Conservation (phyloP, 2,888 invertebrate genomes). For the Phaonia tiefii region DNA sequence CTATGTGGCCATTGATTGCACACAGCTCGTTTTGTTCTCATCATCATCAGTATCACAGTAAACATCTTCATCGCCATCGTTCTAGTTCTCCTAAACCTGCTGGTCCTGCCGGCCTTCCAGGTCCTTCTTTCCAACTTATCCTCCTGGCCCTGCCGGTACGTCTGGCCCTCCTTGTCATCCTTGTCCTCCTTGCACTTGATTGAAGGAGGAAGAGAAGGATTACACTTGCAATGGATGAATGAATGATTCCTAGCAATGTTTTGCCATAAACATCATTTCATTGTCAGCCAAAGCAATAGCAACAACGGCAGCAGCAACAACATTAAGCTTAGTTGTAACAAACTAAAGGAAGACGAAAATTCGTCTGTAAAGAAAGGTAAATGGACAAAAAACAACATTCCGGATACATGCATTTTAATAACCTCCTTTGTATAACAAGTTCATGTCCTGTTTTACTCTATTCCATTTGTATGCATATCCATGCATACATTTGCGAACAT, state of each 20-base stretch:
- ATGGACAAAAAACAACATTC: slow-evolving; percentile 12
- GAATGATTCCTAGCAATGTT: slow-evolving; percentile 15
- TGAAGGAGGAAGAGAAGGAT: too few relatives aligned
- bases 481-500: slow-evolving; percentile 9
- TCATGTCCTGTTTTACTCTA: slow-evolving; percentile 59
- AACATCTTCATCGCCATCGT: too few relatives aligned
- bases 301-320: slow-evolving; percentile 10
- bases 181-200: too few relatives aligned
- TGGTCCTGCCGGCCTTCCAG: too few relatives aligned
- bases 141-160: too few relatives aligned
- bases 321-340: neutral
- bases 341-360: slow-evolving; percentile 10
- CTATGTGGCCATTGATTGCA: slow-evolving; percentile 27
- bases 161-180: too few relatives aligned
- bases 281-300: slow-evolving; percentile 41
- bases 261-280: slow-evolving; percentile 57
- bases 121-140: too few relatives aligned
- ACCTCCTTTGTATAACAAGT: slow-evolving; percentile 66
- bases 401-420: slow-evolving; percentile 65
- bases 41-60: neutral
- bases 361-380: neutral
- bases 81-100: too few relatives aligned
- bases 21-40: neutral
- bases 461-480: slow-evolving; percentile 33
- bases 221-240: too few relatives aligned